Evolutionary conservation across 2,888 invertebrate genomes (phyloP).

Genomic region (Odontomyia ornata): DNA sequence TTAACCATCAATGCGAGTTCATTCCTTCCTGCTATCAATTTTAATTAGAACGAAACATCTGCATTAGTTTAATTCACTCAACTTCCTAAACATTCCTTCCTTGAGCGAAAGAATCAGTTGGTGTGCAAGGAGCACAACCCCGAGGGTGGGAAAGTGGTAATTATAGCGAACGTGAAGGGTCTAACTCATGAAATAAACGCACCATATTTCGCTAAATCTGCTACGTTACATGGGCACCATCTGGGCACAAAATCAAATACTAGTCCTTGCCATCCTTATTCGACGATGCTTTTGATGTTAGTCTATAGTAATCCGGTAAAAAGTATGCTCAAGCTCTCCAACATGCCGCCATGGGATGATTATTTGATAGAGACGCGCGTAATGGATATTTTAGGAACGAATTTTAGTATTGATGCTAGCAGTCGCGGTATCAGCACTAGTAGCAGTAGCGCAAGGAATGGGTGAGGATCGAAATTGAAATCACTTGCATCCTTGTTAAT

Average conservation of each 20-base stretch:
- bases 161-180: too few species aligned
- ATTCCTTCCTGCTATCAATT: slow-evolving; percentile 3
- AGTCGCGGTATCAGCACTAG: too few species aligned
- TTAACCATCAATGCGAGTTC: background rate
- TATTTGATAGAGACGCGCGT: slow-evolving; percentile 6
- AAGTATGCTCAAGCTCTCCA: background rate
- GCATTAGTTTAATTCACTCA: background rate
- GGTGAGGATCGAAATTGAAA: background rate
- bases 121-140: background rate
- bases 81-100: background rate
- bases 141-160: too few species aligned
- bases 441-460: background rate
- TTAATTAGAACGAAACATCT: slow-evolving; percentile 10
- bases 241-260: background rate
- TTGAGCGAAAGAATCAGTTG: background rate
- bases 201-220: background rate
- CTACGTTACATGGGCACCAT: background rate
- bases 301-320: background rate
- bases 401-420: background rate
- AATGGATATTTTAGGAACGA: slow-evolving; percentile 19
- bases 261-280: background rate
- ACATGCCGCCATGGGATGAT: background rate
- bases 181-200: background rate
- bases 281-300: background rate
- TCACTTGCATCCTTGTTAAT: slow-evolving; percentile 44